A percentile compares a stretch with the other conserved stretches of the same genome.
Evolutionary conservation across 1,140 invertebrate genomes (phyloP).

Genomic region (Stenopsyche tienmushanensis): DNA sequence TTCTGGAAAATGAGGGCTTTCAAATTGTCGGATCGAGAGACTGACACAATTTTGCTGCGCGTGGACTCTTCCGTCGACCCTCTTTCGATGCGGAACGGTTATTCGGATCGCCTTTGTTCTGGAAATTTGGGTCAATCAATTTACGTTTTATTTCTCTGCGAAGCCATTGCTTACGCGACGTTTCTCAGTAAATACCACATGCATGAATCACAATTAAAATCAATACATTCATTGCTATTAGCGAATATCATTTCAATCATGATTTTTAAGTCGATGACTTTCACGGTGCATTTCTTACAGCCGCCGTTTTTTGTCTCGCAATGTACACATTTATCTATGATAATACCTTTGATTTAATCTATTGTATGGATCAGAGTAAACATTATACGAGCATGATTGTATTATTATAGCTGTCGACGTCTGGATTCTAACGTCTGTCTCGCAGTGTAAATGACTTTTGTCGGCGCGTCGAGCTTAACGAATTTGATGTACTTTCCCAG

Average conservation of each 20-base stretch:
- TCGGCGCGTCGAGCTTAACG: neutral
- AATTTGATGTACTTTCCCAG: neutral
- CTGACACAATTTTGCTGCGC: neutral
- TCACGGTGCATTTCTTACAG: no score
- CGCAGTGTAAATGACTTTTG: constrained; percentile 3
- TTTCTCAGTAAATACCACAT: constrained; percentile 7
- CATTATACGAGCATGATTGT: no score
- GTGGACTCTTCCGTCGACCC: neutral
- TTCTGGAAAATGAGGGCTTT: no score
- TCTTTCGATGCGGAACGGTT: constrained; percentile 2
- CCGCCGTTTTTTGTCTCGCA: no score
- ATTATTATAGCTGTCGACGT: neutral
- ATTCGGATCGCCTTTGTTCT: constrained; percentile 34
- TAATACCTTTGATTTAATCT: no score
- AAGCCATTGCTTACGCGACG: neutral
- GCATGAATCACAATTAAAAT: no score
- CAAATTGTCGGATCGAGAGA: neutral
- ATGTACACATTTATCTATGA: no score
- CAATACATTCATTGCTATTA: no score
- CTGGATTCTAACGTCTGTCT: constrained; percentile 8
- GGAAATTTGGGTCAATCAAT: constrained; percentile 42
- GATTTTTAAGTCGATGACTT: no score
- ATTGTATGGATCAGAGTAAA: no score
- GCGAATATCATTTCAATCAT: no score
- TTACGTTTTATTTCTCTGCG: constrained; percentile 29